phyloP scores from a whole-genome alignment of 2,113 vertebrate genomes.

The Balaenoptera acutorostrata region DNA sequence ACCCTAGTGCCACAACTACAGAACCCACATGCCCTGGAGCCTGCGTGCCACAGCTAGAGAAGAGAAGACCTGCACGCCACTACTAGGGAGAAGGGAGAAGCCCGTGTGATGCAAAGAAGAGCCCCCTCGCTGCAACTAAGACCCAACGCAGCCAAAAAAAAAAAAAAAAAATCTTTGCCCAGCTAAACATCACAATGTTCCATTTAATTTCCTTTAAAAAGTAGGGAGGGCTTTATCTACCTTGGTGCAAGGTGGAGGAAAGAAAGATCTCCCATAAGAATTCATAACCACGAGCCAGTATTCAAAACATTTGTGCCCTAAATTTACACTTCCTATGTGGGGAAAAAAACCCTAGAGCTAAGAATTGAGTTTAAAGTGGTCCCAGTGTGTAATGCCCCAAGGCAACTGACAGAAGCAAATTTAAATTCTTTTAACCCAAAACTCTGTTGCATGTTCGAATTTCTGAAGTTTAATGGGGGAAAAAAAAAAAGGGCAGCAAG shows the following conservation, averaged over 20 bases:
- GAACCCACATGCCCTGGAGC: too few relatives aligned
- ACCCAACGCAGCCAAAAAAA: too few relatives aligned
- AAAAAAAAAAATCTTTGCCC: neutral
- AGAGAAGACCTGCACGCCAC: too few relatives aligned
- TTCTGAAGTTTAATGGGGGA: neutral
- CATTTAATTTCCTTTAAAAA: neutral
- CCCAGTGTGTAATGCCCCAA: neutral
- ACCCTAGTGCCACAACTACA: too few relatives aligned
- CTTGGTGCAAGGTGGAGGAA: neutral
- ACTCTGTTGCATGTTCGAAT: neutral
- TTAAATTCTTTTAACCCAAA: neutral
- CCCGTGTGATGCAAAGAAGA: too few relatives aligned
- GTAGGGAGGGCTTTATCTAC: neutral
- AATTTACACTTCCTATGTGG: neutral
- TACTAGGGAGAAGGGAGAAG: too few relatives aligned
- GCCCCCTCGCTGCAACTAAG: too few relatives aligned
- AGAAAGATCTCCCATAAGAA: neutral
- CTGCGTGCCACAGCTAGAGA: too few relatives aligned
- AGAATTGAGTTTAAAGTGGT: neutral
- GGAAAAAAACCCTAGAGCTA: neutral
- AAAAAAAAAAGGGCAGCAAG: neutral
- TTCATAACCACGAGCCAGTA: neutral
- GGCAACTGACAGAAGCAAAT: neutral
- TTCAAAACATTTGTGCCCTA: neutral
- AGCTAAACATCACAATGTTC: neutral